phyloP scores from a whole-genome alignment of 2,797 vertebrate species.

The Tachyglossus aculeatus region DNA sequence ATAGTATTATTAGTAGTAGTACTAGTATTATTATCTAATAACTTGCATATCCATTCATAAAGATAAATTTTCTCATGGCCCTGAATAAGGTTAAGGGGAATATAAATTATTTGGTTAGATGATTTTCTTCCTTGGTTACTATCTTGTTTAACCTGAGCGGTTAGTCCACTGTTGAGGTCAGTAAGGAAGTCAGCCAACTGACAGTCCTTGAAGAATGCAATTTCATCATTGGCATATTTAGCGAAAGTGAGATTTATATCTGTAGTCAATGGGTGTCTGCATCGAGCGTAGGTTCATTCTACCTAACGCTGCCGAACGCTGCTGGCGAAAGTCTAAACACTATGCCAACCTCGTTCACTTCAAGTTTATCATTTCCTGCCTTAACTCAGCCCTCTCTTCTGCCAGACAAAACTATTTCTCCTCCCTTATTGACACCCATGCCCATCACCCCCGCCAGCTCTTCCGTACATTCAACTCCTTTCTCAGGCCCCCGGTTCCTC shows the following conservation, averaged over 20 bases:
- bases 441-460: too few species aligned
- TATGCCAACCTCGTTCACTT: too few species aligned
- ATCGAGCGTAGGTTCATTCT: slow-evolving; percentile 32
- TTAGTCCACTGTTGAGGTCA: slow-evolving; percentile 35
- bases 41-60: neutral
- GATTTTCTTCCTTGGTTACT: neutral
- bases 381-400: too few species aligned
- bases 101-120: neutral
- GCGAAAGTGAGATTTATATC: slow-evolving; percentile 52
- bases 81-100: slow-evolving; percentile 8
- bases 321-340: too few species aligned
- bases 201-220: slow-evolving; percentile 29
- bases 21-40: neutral
- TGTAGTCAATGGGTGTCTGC: slow-evolving; percentile 34
- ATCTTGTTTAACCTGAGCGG: neutral
- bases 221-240: slow-evolving; percentile 40
- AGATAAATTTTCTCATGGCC: neutral
- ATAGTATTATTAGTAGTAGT: neutral
- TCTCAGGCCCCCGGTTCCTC: too few species aligned
- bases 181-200: neutral
- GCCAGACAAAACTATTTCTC: too few species aligned
- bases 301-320: too few species aligned
- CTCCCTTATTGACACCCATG: too few species aligned
- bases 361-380: too few species aligned
- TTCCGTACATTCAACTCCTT: too few species aligned